Evolutionary conservation across 2,113 vertebrate genomes (phyloP).

Genomic region (human): GRCh38 chr7:10470501-10471000

Average conservation of each 20-base stretch:
- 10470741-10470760: neutral
- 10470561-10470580: neutral
- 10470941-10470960: neutral
- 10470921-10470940: neutral
- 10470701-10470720: neutral
- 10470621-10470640: neutral
- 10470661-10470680: slow-evolving; percentile 9
- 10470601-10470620: neutral
- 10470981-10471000: neutral
- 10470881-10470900: neutral
- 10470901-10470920: too few species aligned
- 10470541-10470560: slow-evolving; percentile 1
- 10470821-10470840: neutral
- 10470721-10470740: neutral
- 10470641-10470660: neutral
- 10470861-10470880: neutral
- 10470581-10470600: neutral
- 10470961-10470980: neutral
- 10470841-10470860: neutral
- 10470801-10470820: neutral
- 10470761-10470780: neutral
- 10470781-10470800: neutral
- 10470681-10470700: neutral
- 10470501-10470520: neutral
- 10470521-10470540: neutral